Percentiles rank a stretch among this genome's conserved stretches.
These are phyloP conservation scores for Schizopygopsis pylzovi DNA, from an alignment of 2,797 vertebrate species.

Conservation along the genomic window DNA sequence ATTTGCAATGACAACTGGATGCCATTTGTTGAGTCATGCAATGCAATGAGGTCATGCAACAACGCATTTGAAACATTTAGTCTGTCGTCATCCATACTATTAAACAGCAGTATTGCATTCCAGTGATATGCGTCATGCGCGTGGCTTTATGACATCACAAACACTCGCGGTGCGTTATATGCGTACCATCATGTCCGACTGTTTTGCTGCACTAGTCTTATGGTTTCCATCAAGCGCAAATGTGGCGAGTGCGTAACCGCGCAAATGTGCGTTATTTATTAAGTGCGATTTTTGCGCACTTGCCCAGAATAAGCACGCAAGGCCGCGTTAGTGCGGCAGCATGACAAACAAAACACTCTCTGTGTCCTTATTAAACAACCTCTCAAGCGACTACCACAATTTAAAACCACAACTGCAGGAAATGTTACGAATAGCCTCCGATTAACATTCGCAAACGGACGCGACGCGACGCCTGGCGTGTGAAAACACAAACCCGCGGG, in stretches of 20 bases:
- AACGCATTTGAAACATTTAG: not conserved
- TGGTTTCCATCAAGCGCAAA: slow-evolving; percentile 31
- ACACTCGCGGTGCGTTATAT: not conserved
- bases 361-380: not conserved
- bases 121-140: not conserved
- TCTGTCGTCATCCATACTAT: no score
- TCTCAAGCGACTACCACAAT: not conserved
- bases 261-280: not conserved
- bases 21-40: slow-evolving; percentile 12
- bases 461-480: not conserved
- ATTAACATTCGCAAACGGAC: slow-evolving; percentile 6
- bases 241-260: not conserved
- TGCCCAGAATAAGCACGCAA: not conserved
- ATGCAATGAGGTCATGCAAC: not conserved
- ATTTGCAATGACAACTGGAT: not conserved
- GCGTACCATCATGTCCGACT: not conserved
- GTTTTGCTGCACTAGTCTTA: slow-evolving; percentile 34
- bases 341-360: not conserved
- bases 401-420: not conserved
- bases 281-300: not conserved
- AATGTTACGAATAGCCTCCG: not conserved
- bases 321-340: slow-evolving; percentile 40
- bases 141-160: slow-evolving; percentile 9
- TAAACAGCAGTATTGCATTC: not conserved
- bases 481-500: slow-evolving; percentile 1